Base-by-base conservation (phyloP, 2,113 vertebrate genomes). In the Heterotis niloticus region DNA sequence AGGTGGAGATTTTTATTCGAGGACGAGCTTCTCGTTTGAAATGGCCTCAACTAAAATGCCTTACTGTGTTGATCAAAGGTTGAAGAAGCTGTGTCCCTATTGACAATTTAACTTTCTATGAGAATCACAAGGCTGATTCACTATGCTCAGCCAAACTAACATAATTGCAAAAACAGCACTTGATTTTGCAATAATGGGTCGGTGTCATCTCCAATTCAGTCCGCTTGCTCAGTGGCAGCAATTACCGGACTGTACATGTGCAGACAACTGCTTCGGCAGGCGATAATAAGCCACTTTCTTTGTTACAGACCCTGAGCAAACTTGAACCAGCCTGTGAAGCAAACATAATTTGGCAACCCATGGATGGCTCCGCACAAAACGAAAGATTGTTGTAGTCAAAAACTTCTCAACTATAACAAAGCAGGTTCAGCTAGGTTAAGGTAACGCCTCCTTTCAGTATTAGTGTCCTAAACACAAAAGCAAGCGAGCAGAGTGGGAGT, bases 91-190 rank as follows among this genome's bases (percentile, higher is more conserved):
- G 34, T 73, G 77, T 68, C 73, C 85, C 75, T 85, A 78, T 72
- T 70, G 78, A 73, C 64, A 77, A 82, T 84, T 82, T 82, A 83
- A 80, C 67, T 81, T 83, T 85, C 76, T 73, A 79, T 83, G 84
- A 81, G 83, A 88, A 82, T 78, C 70, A 66, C 65, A 74, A 62
- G 67, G 66, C 59, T 80, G 82, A 88, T 91, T 90, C 85, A 88
- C 77, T 85, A 77, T 90, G 89, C 85, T 91, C 88, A 91, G 85
- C 89, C 88, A 89, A 90, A 91, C 86, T 83, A 85, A 81, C 77
- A 76, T 88, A 90, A 93, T 90, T 91, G 87, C 89, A 89, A 89
- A 91, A 93, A 90, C 89, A 92, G 90, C 90, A 91, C 88, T 91
- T 87, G 89, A 84, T 88, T 87, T 88, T 87, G 84, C 88, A 88